Evolutionary conservation across 2,113 vertebrate species (phyloP), one percentile per base, ranked within the genome.

Genomic region (Gambusia holbrooki): DNA sequence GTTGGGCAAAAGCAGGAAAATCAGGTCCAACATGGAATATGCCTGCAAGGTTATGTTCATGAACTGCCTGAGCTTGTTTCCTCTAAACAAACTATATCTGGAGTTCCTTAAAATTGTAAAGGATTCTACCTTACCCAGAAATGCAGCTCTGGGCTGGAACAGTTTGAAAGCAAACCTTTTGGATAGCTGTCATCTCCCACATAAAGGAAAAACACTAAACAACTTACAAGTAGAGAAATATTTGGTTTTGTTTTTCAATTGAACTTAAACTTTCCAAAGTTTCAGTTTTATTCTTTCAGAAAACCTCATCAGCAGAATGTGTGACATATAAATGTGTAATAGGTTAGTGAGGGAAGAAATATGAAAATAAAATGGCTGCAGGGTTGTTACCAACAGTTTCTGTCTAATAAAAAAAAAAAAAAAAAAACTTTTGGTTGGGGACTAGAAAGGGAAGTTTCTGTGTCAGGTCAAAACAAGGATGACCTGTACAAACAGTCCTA

Each of bases 1-100:
- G 66, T 67, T 42, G 77, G 77, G 70, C 79, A 65, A 80, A 15
- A 78, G 67, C 82, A 54, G 62, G 64, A 85, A 77, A 82, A 70
- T 70, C 73, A 66, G 71, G 62, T 28, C 25, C 22, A 17, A 86
- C 80, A 64, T 84, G 76, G 69, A 75, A 74, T 64, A 62, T 62
- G 58, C 35, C 37, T n/a, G 48, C 62, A 62, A 22, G 66, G 29
- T 71, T 13, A 72, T 25, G 70, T 66, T 17, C 62, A 48, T 54
- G 19, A 48, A 6, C 40, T 76, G 25, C 62, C 69, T 19, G 25
- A 51, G 11, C 19, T 72, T 28, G 62, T 74, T n/a, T 35, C 30
- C 74, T 67, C 11, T 37, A 30, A 60, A 32, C 66, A 69, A 40
- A 72, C 60, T 45, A 48, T 42, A 15, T 11, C 5, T 70, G 2